phyloP scores from a whole-genome alignment of 2,888 invertebrate species.

The Pachydiplax longipennis region DNA sequence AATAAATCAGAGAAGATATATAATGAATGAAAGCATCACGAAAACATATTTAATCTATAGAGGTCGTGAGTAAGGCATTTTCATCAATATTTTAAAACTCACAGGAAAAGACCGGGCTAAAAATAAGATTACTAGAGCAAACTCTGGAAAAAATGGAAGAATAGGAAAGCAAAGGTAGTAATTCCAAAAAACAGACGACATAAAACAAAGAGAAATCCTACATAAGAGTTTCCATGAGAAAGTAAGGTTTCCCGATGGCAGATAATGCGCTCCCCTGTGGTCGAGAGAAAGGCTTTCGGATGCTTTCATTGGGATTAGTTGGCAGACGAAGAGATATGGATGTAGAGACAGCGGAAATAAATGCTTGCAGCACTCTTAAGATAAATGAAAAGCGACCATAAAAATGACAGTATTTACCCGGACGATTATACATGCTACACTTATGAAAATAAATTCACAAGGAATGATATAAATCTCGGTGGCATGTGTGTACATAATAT shows the following conservation, averaged over 20 bases:
- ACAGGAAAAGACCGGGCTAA: no score
- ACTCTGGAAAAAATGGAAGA: neutral
- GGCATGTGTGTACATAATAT: no score
- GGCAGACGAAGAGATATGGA: neutral
- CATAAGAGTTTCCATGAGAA: neutral
- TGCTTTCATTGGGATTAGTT: neutral
- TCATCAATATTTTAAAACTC: no score
- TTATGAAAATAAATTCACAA: no score
- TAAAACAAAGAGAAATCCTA: no score
- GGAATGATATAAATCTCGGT: no score
- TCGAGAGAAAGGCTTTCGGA: neutral
- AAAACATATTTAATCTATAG: no score
- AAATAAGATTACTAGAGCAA: neutral
- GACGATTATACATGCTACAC: no score
- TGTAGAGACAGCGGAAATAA: neutral
- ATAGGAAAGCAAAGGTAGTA: neutral
- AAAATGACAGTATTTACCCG: no score
- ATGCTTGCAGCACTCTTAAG: neutral
- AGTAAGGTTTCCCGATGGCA: constrained; percentile 1
- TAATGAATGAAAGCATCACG: no score
- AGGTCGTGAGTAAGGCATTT: no score
- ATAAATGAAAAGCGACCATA: neutral
- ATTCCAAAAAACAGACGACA: neutral
- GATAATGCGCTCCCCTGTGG: constrained; percentile 11
- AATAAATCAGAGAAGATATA: no score